Base-by-base conservation (phyloP, 1,140 invertebrate species). In the Drosophila pachea region DNA sequence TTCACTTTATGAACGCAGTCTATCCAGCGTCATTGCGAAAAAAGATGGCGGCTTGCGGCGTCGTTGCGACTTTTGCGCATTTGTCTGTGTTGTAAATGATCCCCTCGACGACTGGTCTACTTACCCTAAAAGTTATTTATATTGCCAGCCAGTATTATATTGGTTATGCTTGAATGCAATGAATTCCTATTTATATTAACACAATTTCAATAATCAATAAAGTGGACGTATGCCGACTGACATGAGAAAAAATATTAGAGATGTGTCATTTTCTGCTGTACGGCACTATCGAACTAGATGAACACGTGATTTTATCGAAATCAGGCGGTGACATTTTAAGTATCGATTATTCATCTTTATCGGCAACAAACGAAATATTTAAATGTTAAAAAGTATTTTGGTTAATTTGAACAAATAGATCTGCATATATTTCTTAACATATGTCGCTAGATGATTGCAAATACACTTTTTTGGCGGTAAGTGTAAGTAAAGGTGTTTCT, bases 1-100 rank as follows among this genome's bases (percentile, higher is more conserved):
- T 16, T 50, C 29, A 38, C 35, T 66, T 32, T 35, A 12, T 16
- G 7, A 61, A 55, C 5, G 38, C 4, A 40, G 9, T 55, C 40
- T 29, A 47, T 22, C 49, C 49, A 33, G 78, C 78, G 68, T 86
- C 81, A 63, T 36, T 65, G 72, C 43, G 64, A 84, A 72, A 84
- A 67, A 72, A 71, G 52, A 71, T 71, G 68, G 68, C 68, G 68
- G 49, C 68, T 16, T 16, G 50, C 68, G 43, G 64, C 68, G 62
- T 49, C 68, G 55, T 38, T 49, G 50, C 32, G 40, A 7, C 16
- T 42, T 40, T 29, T 62, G n/a, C 11, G 16, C 22, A 35, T 11
- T 33, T 58, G 8, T 16, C 49, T 9, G 0, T 8, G 7, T 2
- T 11, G 16, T 22, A 6, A 22, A 53, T 16, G 14, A 22, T 22